Base-by-base conservation (phyloP, 2,888 invertebrate genomes). In the Lycia hirtaria region DNA sequence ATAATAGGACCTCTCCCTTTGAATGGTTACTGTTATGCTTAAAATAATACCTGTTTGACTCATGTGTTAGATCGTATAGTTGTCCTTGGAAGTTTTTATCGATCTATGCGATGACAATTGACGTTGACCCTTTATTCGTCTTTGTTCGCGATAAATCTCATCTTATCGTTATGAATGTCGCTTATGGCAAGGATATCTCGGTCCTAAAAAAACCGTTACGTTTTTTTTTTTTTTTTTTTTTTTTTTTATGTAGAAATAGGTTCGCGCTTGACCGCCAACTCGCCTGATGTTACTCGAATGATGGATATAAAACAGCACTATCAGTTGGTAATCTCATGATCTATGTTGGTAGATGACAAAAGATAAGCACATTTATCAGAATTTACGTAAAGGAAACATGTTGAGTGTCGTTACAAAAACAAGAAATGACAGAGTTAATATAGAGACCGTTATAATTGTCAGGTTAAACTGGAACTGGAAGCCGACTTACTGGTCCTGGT, bases 11-110 rank as follows among this genome's bases (percentile, higher is more conserved):
- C 62, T 73, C 64, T 69, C 70, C 72, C 68, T 76, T 79, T 71
- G 52, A 75, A 75, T 66, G 69, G 70, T 75, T 77, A 81, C 80
- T 80, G 78, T 81, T 81, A 81, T 78, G 72, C 71, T 72, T 20
- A 63, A 71, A 54, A 60, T 52, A 17, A 68, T 78, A 77, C 77
- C 77, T 79, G 78, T 75, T 73, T 71, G 63, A 69, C 61, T 66
- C 60, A 17, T 52, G 3, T 63, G 66, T 62, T 37, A n/a, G 53
- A 64, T 53, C 49, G 57, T 43, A n/a, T n/a, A 64, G 68, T 65
- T 35, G 68, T 57, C 76, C 73, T 73, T 75, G 71, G 68, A 55
- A 33, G 64, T 64, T 64, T 69, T 70, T 48, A 22, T 28, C 14
- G 2, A 22, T 15, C 20, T 40, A 22, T 41, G 35, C 55, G 51